Percentiles rank a stretch among this genome's conserved stretches.
Conservation (phyloP, 2,888 invertebrate genomes). For the Geophilus truncorum region DNA sequence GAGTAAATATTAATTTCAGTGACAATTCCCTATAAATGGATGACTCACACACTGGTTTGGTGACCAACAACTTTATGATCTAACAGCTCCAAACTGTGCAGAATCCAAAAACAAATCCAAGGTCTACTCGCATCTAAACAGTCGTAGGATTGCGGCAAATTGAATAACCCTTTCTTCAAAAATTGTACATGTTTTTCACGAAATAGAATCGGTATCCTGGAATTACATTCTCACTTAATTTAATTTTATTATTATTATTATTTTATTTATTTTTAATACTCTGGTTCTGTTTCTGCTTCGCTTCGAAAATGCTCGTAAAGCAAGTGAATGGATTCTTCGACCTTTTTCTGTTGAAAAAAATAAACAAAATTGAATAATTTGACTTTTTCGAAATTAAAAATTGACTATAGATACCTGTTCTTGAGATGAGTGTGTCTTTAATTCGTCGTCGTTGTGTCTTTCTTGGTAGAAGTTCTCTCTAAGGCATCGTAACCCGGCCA, state of each 20-base stretch:
- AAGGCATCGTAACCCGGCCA: background rate
- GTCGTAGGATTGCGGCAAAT: slow-evolving; percentile 45
- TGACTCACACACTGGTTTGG: slow-evolving; percentile 37
- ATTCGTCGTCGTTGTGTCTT: background rate
- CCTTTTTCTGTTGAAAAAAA: background rate
- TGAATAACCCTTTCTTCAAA: slow-evolving; percentile 25
- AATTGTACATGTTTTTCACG: slow-evolving; percentile 31
- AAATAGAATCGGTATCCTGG: background rate
- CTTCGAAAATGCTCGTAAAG: background rate
- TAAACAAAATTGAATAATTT: background rate
- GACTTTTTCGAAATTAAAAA: background rate
- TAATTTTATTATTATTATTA: background rate
- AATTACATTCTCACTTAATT: background rate
- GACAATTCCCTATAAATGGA: background rate
- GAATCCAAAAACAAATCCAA: slow-evolving; percentile 96
- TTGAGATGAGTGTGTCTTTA: background rate
- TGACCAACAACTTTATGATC: slow-evolving; percentile 59
- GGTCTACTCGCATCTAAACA: slow-evolving; percentile 90
- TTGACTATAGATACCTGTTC: background rate
- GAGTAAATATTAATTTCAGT: background rate
- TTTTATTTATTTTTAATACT: background rate
- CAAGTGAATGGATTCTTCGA: background rate
- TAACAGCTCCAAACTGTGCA: slow-evolving; percentile 80
- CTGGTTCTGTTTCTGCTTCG: background rate
- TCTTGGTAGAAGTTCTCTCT: background rate